Conservation (phyloP, 2,888 invertebrate species). For the Pheosia gnoma region DNA sequence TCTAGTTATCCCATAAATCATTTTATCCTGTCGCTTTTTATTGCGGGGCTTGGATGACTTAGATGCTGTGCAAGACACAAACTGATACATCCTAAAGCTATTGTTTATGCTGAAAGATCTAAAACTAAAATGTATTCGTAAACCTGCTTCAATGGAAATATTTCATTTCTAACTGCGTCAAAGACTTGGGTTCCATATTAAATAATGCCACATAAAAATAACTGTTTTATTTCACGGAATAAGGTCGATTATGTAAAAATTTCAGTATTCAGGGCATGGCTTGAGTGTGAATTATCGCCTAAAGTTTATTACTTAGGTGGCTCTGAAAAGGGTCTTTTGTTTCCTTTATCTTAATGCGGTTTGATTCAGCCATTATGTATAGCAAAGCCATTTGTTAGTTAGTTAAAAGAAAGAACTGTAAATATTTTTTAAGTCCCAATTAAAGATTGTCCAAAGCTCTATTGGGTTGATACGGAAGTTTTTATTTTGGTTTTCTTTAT, state of each 20-base stretch:
- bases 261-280: too few species aligned
- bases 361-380: constrained; percentile 76
- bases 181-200: too few species aligned
- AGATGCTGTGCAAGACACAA: constrained; percentile 38
- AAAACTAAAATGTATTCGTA: too few species aligned
- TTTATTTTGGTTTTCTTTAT: not conserved
- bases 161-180: too few species aligned
- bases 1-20: constrained; percentile 77
- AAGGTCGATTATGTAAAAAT: not conserved
- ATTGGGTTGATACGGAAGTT: too few species aligned
- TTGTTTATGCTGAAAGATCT: too few species aligned
- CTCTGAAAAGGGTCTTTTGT: constrained; percentile 58
- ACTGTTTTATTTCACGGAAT: not conserved
- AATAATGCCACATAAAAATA: not conserved
- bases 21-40: constrained; percentile 77
- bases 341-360: constrained; percentile 73
- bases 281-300: constrained; percentile 7
- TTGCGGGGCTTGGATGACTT: constrained; percentile 58
- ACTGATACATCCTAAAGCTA: not conserved
- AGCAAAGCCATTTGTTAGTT: constrained; percentile 69
- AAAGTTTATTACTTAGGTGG: constrained; percentile 6
- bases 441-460: constrained; percentile 9
- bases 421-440: constrained; percentile 40
- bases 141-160: too few species aligned
- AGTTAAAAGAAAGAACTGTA: constrained; percentile 51